Base-by-base conservation (phyloP, 2,888 invertebrate species). In the Sinodicranocentrus sp. region DNA sequence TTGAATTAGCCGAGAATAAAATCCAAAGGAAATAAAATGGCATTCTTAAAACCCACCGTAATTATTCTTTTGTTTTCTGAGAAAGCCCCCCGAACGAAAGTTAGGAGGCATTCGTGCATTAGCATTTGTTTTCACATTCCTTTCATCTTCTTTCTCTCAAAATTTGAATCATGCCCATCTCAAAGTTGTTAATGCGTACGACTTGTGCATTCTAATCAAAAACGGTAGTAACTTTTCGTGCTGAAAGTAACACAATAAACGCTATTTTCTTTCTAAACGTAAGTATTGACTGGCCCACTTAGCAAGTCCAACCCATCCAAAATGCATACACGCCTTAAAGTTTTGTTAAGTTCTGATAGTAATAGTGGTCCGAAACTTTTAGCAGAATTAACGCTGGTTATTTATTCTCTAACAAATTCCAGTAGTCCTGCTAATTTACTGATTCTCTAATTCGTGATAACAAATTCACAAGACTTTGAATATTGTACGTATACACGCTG, bases 361-460 rank as follows among this genome's bases (percentile, higher is more conserved):
- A 39, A 65, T 43, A 43, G 65, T 65, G 0, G 43, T 65, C 43
- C 19, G 8, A 43, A 43, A 15, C 23, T 15, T 10, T 65, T 65
- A 43, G 21, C 43, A 19, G 5, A 21, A 65, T 65, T 65, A 43
- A 23, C 21, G 21, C 23, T 2, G 21, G 19, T 21, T 26, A 13
- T 68, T 25, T 44, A 44, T 48, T 19, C 26, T 26, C 23, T 21
- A 10, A 26, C 10, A 19, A 33, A 65, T 63, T 75, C 48, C 63
- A 75, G 44, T 61, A 44, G 52, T 2, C 10, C 43, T 77, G 77
- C 43, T 77, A 77, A 77, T 77, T 77, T 67, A 77, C 57, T 77
- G 39, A 19, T 43, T 23, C 57, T 57, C 25, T 61, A 71, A 71
- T 54, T 33, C 17, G 71, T 48, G 1, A 52, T 70, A 70, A 70